Percentiles rank a stretch among this genome's conserved stretches.
Conservation (phyloP, 2,113 vertebrate genomes). For the Hyaena hyaena region DNA sequence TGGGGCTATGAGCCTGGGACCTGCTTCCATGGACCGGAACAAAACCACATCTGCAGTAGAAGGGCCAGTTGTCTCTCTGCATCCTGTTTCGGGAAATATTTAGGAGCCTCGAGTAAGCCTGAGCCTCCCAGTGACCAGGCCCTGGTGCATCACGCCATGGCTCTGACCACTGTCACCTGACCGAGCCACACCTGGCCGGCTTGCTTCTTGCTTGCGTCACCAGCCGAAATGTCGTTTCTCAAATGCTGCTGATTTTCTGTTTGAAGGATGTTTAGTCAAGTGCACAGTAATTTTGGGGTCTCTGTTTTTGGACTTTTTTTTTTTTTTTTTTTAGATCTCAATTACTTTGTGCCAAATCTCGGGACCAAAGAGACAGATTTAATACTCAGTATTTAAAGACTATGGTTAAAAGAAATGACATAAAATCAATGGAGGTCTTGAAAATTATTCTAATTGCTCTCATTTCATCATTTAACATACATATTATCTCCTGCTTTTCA, state of each 20-base stretch:
- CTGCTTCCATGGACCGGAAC: no score
- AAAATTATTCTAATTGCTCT: neutral
- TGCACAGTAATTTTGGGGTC: neutral
- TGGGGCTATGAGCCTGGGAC: rapidly evolving
- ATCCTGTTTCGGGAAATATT: rapidly evolving
- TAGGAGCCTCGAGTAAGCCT: rapidly evolving
- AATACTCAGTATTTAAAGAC: neutral
- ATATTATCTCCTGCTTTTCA: neutral
- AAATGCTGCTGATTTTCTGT: neutral
- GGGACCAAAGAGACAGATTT: neutral
- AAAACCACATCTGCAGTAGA: neutral
- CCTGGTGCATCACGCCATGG: neutral
- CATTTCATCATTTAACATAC: neutral
- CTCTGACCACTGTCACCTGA: rapidly evolving
- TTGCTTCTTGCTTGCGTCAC: neutral
- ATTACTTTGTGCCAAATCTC: neutral
- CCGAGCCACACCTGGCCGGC: no score
- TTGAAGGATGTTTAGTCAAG: neutral
- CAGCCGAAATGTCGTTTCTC: neutral
- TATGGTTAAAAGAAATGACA: neutral
- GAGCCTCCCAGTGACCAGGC: neutral
- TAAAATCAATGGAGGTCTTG: neutral
- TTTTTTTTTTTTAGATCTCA: neutral
- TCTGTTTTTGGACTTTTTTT: neutral
- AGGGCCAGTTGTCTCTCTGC: neutral